phyloP scores from a whole-genome alignment of 2,113 vertebrate genomes.

The Erythrolamprus reginae region DNA sequence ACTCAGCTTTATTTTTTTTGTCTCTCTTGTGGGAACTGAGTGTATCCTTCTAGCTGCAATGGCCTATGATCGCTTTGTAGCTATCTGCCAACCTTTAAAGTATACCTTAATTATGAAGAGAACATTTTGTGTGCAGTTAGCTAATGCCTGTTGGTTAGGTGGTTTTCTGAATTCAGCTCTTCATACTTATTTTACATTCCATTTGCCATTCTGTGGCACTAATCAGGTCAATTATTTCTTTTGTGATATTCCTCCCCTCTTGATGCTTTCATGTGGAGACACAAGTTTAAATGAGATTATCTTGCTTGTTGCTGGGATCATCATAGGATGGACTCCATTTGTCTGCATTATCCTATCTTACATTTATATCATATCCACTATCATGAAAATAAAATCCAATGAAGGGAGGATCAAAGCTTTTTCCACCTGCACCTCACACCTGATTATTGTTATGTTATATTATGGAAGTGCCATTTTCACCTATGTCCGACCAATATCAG shows the following conservation, averaged over 20 bases:
- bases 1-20: constrained; percentile 38
- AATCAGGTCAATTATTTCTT: constrained; percentile 39
- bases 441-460: constrained; percentile 20
- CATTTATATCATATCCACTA: constrained; percentile 39
- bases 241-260: constrained; percentile 28
- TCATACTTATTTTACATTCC: constrained; percentile 37
- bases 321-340: constrained; percentile 19
- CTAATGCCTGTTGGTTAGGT: constrained; percentile 26
- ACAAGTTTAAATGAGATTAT: constrained; percentile 18
- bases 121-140: not conserved
- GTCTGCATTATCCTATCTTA: constrained; percentile 51
- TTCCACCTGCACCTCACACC: constrained; percentile 21
- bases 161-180: constrained; percentile 48
- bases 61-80: constrained; percentile 46
- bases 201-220: constrained; percentile 45
- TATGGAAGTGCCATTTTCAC: not conserved
- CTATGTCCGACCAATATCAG: not conserved
- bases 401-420: constrained; percentile 6
- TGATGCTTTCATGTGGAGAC: constrained; percentile 49
- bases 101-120: constrained; percentile 45
- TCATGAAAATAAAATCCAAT: constrained; percentile 6
- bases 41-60: constrained; percentile 46
- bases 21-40: constrained; percentile 32
- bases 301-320: constrained; percentile 6
- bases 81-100: constrained; percentile 45